These are phyloP conservation scores for Pseudomugil tenellus DNA, from an alignment of 2,797 vertebrate genomes.

Conservation along the genomic window DNA sequence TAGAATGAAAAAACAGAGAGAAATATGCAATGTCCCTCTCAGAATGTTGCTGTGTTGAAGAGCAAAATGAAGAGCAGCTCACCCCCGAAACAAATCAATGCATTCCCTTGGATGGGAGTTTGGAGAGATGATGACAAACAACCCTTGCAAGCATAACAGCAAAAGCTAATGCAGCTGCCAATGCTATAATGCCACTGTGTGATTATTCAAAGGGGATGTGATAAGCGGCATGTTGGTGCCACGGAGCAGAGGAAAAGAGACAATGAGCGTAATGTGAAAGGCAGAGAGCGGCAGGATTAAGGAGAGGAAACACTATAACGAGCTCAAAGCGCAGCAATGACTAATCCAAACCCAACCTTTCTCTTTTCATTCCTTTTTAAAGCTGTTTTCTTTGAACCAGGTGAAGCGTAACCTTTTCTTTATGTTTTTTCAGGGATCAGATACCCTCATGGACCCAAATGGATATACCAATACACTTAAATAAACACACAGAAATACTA, in stretches of 20 bases:
- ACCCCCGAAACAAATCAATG: conserved; percentile 62
- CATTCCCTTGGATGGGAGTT: conserved; percentile 40
- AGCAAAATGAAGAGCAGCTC: conserved; percentile 54
- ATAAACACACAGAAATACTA: conserved; percentile 32
- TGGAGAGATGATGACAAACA: conserved; percentile 61
- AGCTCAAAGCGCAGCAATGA: conserved; percentile 49
- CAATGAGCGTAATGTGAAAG: conserved; percentile 59
- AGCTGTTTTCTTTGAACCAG: conserved; percentile 39
- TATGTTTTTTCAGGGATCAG: conserved; percentile 25
- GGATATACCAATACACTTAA: conserved; percentile 27
- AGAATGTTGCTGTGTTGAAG: too few relatives aligned
- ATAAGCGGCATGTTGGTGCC: conserved; percentile 60
- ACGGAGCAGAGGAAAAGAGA: conserved; percentile 48
- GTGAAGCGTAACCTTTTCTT: conserved; percentile 41
- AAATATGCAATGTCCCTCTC: conserved; percentile 11
- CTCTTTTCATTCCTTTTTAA: conserved; percentile 45
- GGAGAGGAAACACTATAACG: conserved; percentile 53
- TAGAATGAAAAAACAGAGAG: conserved; percentile 1
- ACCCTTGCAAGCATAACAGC: conserved; percentile 51
- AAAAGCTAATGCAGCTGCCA: conserved; percentile 67
- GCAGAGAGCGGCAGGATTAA: conserved; percentile 59
- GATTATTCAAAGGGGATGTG: conserved; percentile 64
- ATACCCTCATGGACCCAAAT: conserved; percentile 17
- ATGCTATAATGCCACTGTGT: conserved; percentile 59
- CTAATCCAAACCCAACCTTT: conserved; percentile 67